A percentile compares a stretch with the other conserved stretches of the same genome.
Evolutionary conservation across 2,888 invertebrate genomes (phyloP).

Genomic region (Ernsta delagoae): DNA sequence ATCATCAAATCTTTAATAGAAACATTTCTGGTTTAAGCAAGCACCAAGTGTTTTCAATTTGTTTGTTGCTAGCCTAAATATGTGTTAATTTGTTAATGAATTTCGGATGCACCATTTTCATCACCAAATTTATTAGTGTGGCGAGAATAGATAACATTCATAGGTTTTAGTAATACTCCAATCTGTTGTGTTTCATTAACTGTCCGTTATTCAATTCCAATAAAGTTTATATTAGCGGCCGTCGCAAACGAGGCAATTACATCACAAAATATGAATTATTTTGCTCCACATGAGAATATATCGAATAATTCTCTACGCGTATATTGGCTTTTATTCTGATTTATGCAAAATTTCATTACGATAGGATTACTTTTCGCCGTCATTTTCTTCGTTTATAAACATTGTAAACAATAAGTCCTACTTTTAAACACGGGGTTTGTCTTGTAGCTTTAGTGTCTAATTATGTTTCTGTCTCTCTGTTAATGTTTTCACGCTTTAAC

Average conservation of each 20-base stretch:
- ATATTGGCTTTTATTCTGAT: constrained; percentile 36
- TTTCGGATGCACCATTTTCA: constrained; percentile 3
- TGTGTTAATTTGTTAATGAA: constrained; percentile 17
- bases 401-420: neutral
- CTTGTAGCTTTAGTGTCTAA: too few relatives aligned
- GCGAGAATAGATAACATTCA: constrained; percentile 29
- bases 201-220: constrained; percentile 14
- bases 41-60: neutral
- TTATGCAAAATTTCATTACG: constrained; percentile 22
- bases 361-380: neutral
- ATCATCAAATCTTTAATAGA: too few relatives aligned
- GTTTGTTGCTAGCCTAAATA: neutral
- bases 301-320: constrained; percentile 24
- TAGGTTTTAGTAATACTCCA: constrained; percentile 13
- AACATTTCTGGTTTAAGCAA: too few relatives aligned
- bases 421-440: neutral
- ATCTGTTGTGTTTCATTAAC: constrained; percentile 28
- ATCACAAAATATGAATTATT: constrained; percentile 34
- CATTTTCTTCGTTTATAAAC: constrained; percentile 2
- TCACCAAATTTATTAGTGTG: constrained; percentile 25
- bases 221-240: constrained; percentile 29
- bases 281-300: constrained; percentile 26
- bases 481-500: too few relatives aligned
- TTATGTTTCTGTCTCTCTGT: too few relatives aligned
- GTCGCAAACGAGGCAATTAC: constrained; percentile 15